Conservation (phyloP, 92 coral and sea anemone species). For the Pocillopora grandis region DNA sequence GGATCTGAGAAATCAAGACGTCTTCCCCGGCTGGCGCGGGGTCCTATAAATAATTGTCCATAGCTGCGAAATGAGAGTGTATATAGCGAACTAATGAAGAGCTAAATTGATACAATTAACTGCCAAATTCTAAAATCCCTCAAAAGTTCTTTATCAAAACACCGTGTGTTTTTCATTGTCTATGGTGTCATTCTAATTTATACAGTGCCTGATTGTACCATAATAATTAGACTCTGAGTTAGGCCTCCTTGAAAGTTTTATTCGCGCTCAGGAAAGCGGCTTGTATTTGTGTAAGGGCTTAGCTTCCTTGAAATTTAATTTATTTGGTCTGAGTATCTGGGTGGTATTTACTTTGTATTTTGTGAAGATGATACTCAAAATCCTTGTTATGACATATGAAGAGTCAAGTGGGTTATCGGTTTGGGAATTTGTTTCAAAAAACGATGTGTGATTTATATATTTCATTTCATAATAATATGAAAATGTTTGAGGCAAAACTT, state of each 20-base stretch:
- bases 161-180: not conserved
- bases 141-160: not conserved
- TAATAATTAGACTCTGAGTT: not conserved
- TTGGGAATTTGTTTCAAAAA: not conserved
- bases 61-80: not conserved
- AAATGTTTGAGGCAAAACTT: not conserved
- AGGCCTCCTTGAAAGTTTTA: not conserved
- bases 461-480: not conserved
- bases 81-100: not conserved
- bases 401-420: constrained; percentile 2
- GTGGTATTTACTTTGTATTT: not conserved
- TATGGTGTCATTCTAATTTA: not conserved
- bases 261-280: constrained; percentile 7
- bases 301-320: not conserved
- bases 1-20: not conserved
- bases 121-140: not conserved
- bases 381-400: not conserved
- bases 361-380: not conserved
- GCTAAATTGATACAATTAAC: constrained; percentile 2
- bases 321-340: not conserved
- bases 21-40: constrained; percentile 15
- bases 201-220: not conserved
- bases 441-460: not conserved
- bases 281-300: constrained; percentile 3
- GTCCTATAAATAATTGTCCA: not conserved